Evolutionary conservation across 2,888 invertebrate genomes (phyloP), one percentile per base, ranked within the genome.

Genomic region (Sepioteuthis lessoniana): DNA sequence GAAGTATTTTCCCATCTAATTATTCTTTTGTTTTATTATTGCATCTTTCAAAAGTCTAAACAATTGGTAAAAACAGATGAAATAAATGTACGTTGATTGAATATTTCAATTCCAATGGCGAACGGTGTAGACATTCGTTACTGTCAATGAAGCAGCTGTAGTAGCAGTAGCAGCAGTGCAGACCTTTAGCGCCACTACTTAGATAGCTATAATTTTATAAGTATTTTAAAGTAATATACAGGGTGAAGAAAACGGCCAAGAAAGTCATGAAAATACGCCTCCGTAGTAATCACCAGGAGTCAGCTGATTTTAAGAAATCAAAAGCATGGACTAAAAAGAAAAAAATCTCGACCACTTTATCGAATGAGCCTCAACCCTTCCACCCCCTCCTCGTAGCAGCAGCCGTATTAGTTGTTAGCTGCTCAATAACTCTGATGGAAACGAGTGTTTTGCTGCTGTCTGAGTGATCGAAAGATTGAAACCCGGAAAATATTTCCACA

Each of bases 401-500:
- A 76, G 76, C 76, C 76, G n/a, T 16, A 76, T n/a, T 76, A 76
- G 76, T 76, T 76, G 35, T 35, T n/a, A 76, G 76, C 35, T 16
- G 13, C 76, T n/a, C 19, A 10, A 35, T 76, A 35, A 35, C n/a
- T 16, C 76, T 76, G 31, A 10, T 76, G 31, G 76, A 76, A 76
- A n/a, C n/a, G n/a, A 76, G 76, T 76, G 76, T n/a, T 35, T 76
- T 76, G 76, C 76, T 76, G 76, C 76, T 76, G 76, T 35, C 76
- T 76, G 10, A 25, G n/a, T 76, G 76, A 76, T 76, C 76, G n/a
- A 76, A 35, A 76, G 76, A 76, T 35, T 76, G n/a, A 76, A 76
- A 76, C n/a, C 76, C n/a, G n/a, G 76, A 35, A 76, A 76, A 76
- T 76, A 35, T 76, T 76, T 76, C 76, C 76, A 76, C 76, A 76